Evolutionary conservation across 1,140 invertebrate genomes (phyloP), one percentile per base, ranked within the genome.

Genomic region (Halictus rubicundus): DNA sequence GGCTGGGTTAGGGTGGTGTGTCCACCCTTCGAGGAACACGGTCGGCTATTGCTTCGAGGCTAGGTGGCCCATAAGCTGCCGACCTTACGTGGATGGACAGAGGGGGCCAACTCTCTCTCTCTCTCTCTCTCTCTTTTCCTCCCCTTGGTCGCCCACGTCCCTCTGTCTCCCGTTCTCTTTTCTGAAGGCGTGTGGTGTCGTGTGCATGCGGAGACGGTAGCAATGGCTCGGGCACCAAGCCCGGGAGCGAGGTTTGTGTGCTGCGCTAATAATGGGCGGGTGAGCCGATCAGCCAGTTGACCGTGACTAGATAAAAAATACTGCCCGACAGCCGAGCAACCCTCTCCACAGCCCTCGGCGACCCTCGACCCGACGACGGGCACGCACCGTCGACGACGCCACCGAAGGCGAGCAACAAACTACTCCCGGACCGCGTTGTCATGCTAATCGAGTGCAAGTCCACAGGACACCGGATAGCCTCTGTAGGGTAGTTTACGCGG

Each of bases 261-360:
- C 84, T 89, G 92, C 91, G 91, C 92, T 93, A 93, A 93, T 93
- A 93, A 93, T 92, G 91, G 92, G 91, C 90, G 92, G 92, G 88
- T 84, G 90, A 88, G 87, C 87, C 86, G 83, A 87, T 90, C 90
- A 92, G 92, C 89, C 91, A 93, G 92, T 93, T 93, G 92, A 93
- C 92, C 92, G 92, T 93, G 92, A 93, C 92, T 92, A 93, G 92
- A 93, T 93, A 93, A 93, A 93, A 93, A 93, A 93, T 93, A 93
- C 90, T 92, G 92, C 91, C 91, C 73, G 86, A 89, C 80, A 88
- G 66, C 66, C 68, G 52, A 54, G 65, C 52, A 57, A 76, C 68
- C 68, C 42, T 37, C 59, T 61, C 27, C 66, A 27, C 39, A 42
- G 5, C 39, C 32, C 37, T 14, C 23, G 37, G 49, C 65, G 21